Base-by-base conservation (phyloP, 1,140 invertebrate genomes). In the Globodera ellingtonae region DNA sequence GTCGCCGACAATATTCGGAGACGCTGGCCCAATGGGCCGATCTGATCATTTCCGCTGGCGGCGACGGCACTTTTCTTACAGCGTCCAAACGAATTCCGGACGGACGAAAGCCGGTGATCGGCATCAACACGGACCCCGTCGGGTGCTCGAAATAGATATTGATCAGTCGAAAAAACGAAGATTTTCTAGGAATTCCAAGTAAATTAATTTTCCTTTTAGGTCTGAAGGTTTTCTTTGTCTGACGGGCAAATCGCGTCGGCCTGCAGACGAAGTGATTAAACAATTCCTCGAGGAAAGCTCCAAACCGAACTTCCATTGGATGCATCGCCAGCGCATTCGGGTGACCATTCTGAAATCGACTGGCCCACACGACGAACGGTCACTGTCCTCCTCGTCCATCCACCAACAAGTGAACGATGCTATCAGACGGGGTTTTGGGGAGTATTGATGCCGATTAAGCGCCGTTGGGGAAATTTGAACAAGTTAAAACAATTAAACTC, bases 21-120 rank as follows among this genome's bases (percentile, higher is more conserved):
- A 93, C 94, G 48, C 90, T 93, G 70, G 93, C 98, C 82, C 92
- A 93, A 75, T 98, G 96, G 95, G 95, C 95, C 24, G 97, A 99
- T 92, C 92, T 95, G 65, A 92, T 99, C 74, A 92, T 99, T 18
- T 95, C 96, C 0, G 94, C 95, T 84, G 97, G 97, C 65, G 98
- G 98, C 1, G 97, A 99, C 91, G 98, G 98, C 6, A 99, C 97
- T 46, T 99, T 98, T 91, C 92, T 99, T 50, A 91, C 98, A 71
- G 95, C 95, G 4, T 95, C 97, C 3, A 95, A 94, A 87, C 93
- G 94, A 90, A 93, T 98, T 71, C 89, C 90, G 24, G 90, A 91
- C 79, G 89, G 92, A 84, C 92, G 93, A 76, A 98, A 94, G 88
- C 95, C 96, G 35, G 93, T 99, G 59, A 93, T 99, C 85, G 97